Percentiles rank a stretch among this genome's conserved stretches.
These are phyloP conservation scores for Dermochelys coriacea DNA, from an alignment of 2,797 vertebrate genomes.

Conservation along the genomic window DNA sequence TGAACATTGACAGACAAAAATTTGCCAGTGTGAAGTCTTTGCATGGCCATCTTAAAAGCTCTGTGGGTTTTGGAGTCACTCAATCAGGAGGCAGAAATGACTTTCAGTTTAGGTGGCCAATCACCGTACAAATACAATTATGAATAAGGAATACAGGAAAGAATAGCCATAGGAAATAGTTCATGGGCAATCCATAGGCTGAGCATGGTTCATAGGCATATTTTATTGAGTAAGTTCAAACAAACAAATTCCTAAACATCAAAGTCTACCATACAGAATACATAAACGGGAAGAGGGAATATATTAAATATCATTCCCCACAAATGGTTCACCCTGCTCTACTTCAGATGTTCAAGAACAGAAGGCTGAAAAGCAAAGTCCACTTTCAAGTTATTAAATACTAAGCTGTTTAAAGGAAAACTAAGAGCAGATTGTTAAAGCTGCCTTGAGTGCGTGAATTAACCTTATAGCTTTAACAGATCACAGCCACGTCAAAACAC, in stretches of 20 bases:
- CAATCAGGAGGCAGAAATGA: rapidly evolving
- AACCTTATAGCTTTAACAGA: background rate
- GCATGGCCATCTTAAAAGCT: background rate
- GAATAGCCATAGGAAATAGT: background rate
- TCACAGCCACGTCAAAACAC: background rate
- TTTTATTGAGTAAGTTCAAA: background rate
- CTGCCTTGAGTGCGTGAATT: background rate
- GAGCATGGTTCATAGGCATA: background rate
- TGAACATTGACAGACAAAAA: too few relatives aligned
- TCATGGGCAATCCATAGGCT: background rate
- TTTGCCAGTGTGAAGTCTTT: too few relatives aligned
- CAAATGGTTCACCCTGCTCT: rapidly evolving
- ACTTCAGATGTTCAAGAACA: rapidly evolving
- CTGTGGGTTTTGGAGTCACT: background rate
- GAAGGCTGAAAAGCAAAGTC: background rate
- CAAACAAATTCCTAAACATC: background rate
- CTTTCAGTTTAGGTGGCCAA: background rate
- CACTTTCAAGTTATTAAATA: background rate
- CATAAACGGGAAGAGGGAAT: background rate
- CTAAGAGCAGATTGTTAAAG: background rate
- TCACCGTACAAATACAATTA: rapidly evolving
- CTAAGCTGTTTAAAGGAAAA: background rate
- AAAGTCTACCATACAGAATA: background rate
- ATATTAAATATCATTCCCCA: background rate
- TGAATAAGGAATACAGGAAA: background rate